Evolutionary conservation across 2,797 vertebrate genomes (phyloP).

Genomic region (Phataginus tricuspis): DNA sequence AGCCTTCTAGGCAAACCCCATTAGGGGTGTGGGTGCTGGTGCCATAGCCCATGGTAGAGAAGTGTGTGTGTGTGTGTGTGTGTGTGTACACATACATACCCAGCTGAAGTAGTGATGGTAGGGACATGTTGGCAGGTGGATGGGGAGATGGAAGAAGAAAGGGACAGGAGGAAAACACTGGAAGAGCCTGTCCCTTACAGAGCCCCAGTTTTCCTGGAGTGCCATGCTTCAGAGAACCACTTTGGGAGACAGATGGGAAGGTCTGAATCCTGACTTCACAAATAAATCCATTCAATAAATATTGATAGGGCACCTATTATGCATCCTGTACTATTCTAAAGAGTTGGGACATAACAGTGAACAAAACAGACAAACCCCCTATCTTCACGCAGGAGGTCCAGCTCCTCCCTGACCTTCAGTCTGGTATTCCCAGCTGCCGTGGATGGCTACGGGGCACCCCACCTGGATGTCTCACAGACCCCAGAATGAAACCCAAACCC

Average conservation of each 20-base stretch:
- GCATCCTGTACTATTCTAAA: not conserved
- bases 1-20: rapidly evolving
- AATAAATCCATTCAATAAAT: not conserved
- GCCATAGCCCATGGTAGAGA: not conserved
- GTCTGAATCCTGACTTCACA: conserved; percentile 3
- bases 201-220: not conserved
- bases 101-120: not conserved
- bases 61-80: not conserved
- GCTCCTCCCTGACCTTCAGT: no score
- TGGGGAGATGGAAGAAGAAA: not conserved
- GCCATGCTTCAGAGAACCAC: not conserved
- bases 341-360: not conserved
- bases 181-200: no score
- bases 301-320: not conserved
- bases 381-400: not conserved
- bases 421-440: no score
- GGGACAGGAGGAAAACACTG: not conserved
- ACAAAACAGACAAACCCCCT: not conserved
- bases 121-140: not conserved
- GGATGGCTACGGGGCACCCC: no score
- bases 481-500: no score
- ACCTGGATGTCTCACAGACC: no score
- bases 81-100: not conserved
- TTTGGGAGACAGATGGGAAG: not conserved
- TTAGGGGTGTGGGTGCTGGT: not conserved